A percentile compares a stretch with the other conserved stretches of the same genome.
These are phyloP conservation scores for Apis dorsata DNA, from an alignment of 1,140 invertebrate genomes.

Conservation along the genomic window DNA sequence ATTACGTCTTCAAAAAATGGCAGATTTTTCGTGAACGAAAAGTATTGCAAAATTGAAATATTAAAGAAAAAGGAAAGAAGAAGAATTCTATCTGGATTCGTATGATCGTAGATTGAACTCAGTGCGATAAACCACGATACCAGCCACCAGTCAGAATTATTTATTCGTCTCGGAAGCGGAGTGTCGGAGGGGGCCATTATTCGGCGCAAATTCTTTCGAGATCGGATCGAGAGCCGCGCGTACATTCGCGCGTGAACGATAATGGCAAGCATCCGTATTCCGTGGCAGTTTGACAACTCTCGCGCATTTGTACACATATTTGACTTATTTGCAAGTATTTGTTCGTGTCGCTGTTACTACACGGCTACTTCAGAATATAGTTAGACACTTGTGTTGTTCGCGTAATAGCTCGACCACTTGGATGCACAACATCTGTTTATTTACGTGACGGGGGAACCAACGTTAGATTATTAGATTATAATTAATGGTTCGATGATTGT, in stretches of 20 bases:
- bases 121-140: constrained; percentile 6
- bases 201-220: constrained; percentile 17
- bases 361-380: neutral
- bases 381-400: neutral
- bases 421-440: neutral
- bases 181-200: neutral
- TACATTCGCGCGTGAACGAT: neutral
- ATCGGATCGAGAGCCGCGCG: constrained; percentile 20
- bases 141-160: constrained; percentile 26
- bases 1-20: too few relatives aligned
- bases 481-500: neutral
- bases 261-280: constrained; percentile 35
- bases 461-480: neutral
- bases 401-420: neutral
- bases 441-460: neutral
- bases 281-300: constrained; percentile 37
- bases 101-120: neutral
- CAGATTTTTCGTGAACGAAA: too few relatives aligned
- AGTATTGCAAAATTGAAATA: too few relatives aligned
- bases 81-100: neutral
- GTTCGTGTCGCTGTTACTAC: constrained; percentile 19
- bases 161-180: constrained; percentile 26
- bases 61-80: neutral
- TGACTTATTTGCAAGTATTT: constrained; percentile 37
- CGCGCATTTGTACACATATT: constrained; percentile 18